These are phyloP conservation scores for Pilophorus perplexus DNA, from an alignment of 2,888 invertebrate genomes.

Conservation along the genomic window DNA sequence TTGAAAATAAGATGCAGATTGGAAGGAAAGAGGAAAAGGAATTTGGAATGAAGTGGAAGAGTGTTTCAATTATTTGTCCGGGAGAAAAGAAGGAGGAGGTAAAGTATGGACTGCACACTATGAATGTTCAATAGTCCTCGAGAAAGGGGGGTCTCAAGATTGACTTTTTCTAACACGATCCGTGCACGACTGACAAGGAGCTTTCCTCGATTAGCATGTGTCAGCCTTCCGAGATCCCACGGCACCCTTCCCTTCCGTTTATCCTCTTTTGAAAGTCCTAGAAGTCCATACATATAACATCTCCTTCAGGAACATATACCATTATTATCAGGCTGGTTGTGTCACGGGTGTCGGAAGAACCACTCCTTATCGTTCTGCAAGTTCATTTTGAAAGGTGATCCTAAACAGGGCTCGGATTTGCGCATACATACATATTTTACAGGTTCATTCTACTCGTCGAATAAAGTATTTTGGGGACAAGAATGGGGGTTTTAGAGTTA, in stretches of 20 bases:
- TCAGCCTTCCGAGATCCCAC: conserved; percentile 31
- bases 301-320: conserved; percentile 14
- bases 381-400: too few species aligned
- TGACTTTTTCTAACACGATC: conserved; percentile 37
- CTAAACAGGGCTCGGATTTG: too few species aligned
- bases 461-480: too few species aligned
- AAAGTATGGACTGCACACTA: conserved; percentile 38
- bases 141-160: conserved; percentile 16
- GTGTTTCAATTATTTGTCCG: conserved; percentile 34
- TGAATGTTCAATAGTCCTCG: conserved; percentile 35
- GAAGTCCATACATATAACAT: conserved; percentile 37
- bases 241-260: conserved; percentile 31
- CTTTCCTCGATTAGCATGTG: conserved; percentile 37
- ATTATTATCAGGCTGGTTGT: conserved; percentile 20
- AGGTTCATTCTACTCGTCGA: too few species aligned
- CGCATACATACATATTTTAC: too few species aligned
- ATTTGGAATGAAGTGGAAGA: conserved; percentile 12
- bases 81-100: background rate
- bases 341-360: too few species aligned
- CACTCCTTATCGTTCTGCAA: too few species aligned
- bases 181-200: conserved; percentile 33
- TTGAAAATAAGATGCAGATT: conserved; percentile 35
- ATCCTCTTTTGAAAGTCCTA: conserved; percentile 39
- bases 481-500: too few species aligned
- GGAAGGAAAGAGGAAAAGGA: conserved; percentile 13